Evolutionary conservation across 2,888 invertebrate genomes (phyloP), one percentile per base, ranked within the genome.

Genomic region (Rhaphigaster nebulosa): DNA sequence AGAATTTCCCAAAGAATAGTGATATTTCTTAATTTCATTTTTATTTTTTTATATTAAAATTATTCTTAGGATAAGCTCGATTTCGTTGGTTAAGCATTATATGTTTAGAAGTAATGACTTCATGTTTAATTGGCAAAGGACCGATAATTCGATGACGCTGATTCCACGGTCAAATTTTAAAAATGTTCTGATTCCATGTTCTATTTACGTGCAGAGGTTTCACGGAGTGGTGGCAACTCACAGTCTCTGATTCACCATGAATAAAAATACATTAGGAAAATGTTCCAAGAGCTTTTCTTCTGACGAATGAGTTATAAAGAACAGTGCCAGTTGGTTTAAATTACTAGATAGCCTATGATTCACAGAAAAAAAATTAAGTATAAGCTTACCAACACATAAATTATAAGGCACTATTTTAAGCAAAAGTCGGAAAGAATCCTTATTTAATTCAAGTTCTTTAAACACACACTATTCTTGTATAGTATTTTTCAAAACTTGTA

Each of bases 261-360:
- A 84, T 84, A 84, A 45, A 84, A 84, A 84, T 84, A 84, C 45
- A 45, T 84, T 84, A 84, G 84, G 41, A 84, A 84, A 84, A 50
- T 84, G 84, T 45, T 84, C 84, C 84, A 84, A 84, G 84, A 84
- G 45, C 45, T 50, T 84, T 84, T 84, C 84, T 45, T 4, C 45
- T 84, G 84, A 84, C 84, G 70, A 76, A 76, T 76, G 70, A 76
- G 34, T 76, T 76, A 76, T 76, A 76, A 38, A 76, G 38, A 38
- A 76, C 29, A 38, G 70, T 76, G 70, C 70, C 38, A 23, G 70
- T 76, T 76, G 70, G 70, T 76, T 76, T 76, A 76, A 76, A 76
- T 76, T 76, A 76, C 20, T 76, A 20, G 38, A 38, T 38, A 76
- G 70, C 34, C 70, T 38, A 76, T 76, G 70, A 76, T 38, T 76